Conservation (phyloP, 2,888 invertebrate genomes). For the Pyrrhopygopsis socrates region DNA sequence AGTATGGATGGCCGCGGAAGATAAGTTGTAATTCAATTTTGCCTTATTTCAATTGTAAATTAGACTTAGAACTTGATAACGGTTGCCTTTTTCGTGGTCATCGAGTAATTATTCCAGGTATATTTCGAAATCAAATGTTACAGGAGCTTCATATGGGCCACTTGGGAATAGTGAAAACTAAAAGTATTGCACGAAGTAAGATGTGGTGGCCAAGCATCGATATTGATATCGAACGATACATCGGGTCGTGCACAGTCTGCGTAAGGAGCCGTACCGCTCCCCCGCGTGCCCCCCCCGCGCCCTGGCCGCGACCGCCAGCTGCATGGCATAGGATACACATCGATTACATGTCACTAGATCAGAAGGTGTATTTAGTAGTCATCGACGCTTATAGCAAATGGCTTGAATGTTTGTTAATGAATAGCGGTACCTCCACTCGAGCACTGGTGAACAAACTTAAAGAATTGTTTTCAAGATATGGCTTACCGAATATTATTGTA, state of each 20-base stretch:
- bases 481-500: constrained; percentile 61
- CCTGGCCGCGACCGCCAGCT: constrained; percentile 56
- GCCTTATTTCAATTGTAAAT: constrained; percentile 60
- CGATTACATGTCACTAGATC: constrained; percentile 58
- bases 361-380: constrained; percentile 51
- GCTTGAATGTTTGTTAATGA: constrained; percentile 57
- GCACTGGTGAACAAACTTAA: constrained; percentile 51
- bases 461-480: constrained; percentile 48
- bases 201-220: constrained; percentile 63
- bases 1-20: constrained; percentile 67
- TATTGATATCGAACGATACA: constrained; percentile 38
- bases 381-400: constrained; percentile 56
- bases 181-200: constrained; percentile 54
- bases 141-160: constrained; percentile 53
- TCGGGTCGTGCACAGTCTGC: constrained; percentile 43
- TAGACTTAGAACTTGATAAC: constrained; percentile 61
- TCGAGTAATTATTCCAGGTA: constrained; percentile 60
- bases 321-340: constrained; percentile 73
- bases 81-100: constrained; percentile 65
- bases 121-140: constrained; percentile 41
- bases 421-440: constrained; percentile 25
- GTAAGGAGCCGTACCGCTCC: constrained; percentile 38
- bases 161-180: constrained; percentile 69
- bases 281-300: constrained; percentile 35
- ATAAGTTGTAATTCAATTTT: constrained; percentile 49